Evolutionary conservation across 2,113 vertebrate species (phyloP), one percentile per base, ranked within the genome.

Genomic region (Hyperoodon ampullatus): DNA sequence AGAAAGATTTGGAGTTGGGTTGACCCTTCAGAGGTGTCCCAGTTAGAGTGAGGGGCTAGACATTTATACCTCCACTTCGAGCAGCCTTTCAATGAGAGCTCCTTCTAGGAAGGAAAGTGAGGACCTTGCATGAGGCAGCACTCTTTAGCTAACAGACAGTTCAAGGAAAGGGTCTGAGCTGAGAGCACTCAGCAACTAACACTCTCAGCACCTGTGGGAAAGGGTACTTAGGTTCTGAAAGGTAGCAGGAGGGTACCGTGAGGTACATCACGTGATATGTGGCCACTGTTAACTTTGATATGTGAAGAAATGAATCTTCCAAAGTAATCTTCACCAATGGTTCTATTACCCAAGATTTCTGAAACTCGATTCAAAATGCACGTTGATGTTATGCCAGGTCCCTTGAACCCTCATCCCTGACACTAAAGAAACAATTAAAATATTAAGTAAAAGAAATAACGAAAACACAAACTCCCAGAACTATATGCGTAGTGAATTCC

Each of bases 121-220:
- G 35, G 33, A 63, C 16, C 2, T 33, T 16, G 14, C 50, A 1
- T 3, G 0, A 50, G 23, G 7, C 47, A 75, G 13, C 5, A 83
- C 21, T 24, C 28, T 60, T 68, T 39, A 50, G 24, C 15, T 9
- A 30, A 13, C 1, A 2, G 16, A 4, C 24, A 14, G 10, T 66
- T 16, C 28, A 6, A 58, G 66, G 30, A 72, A 7, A 87, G 28
- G 16, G 5, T 53, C 28, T 24, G 28, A 55, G 23, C 14, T n/a
- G 11, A 28, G 2, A 68, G 26, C 4, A 26, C 23, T 85, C 9
- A 42, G 7, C 28, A 61, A 42, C 8, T 44, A 81, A 58, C 30
- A 68, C 16, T 14, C 28, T 93, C 21, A 50, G 33, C 13, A 81
- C 23, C n/a, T 14, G 23, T 23, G 10, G 28, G 53, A 42, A n/a